Conservation (phyloP, 2,113 vertebrate species). For the Perognathus longimembris region DNA sequence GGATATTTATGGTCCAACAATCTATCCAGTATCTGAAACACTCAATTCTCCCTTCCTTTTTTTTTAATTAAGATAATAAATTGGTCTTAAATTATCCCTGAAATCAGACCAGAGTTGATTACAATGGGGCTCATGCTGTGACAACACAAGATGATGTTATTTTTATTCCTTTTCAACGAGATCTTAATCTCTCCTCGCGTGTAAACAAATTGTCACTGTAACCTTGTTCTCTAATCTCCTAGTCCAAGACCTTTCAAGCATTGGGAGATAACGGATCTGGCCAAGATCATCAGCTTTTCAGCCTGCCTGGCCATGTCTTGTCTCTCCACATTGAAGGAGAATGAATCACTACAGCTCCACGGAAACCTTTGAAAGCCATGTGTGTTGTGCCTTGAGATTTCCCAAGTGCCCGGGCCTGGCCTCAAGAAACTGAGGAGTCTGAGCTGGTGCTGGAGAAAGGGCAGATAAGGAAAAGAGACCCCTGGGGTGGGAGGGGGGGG, state of each 20-base stretch:
- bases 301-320: conserved; percentile 74
- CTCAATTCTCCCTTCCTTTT: conserved; percentile 84
- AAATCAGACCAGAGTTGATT: conserved; percentile 99
- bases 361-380: conserved; percentile 81
- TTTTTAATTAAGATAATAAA: conserved; percentile 99
- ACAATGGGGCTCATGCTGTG: conserved; percentile 97
- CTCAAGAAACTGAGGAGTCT: not conserved
- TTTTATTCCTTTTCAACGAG: conserved; percentile 93
- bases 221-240: conserved; percentile 92
- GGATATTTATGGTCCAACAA: conserved; percentile 65
- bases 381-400: conserved; percentile 44
- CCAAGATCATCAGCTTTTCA: conserved; percentile 87
- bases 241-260: conserved; percentile 88
- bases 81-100: conserved; percentile 99
- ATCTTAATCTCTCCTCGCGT: conserved; percentile 92
- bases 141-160: conserved; percentile 93
- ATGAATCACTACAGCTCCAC: conserved; percentile 75
- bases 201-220: conserved; percentile 93
- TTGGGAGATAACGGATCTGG: conserved; percentile 89
- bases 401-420: not conserved
- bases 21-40: conserved; percentile 83
- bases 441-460: rapidly evolving
- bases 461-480: not conserved
- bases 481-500: no score
- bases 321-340: conserved; percentile 84